Evolutionary conservation across 2,113 vertebrate genomes (phyloP), one percentile per base, ranked within the genome.

Genomic region (Phodopus roborovskii): DNA sequence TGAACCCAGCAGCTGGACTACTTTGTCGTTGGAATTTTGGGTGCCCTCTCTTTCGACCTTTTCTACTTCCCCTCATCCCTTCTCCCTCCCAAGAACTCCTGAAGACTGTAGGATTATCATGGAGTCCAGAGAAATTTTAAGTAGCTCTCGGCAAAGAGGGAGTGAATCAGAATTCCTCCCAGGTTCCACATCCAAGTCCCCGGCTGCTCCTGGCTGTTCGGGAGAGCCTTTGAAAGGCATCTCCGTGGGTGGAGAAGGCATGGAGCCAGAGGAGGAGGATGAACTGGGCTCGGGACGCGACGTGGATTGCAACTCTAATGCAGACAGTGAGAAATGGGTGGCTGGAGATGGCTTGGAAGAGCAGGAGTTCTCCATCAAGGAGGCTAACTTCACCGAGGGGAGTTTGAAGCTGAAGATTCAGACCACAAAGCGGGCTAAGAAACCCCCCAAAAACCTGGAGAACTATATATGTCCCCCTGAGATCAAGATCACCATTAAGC

Each of bases 291-390:
- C 99, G 60, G 99, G 98, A 53, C 99, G 98, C 97, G 98, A 99
- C 0, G 98, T 99, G 98, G 99, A 99, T 98, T 99, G 99, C 96
- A 99, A 99, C 98, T 99, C 98, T 7, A 99, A 99, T 17, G 99
- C 99, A 0, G 99, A 99, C 98, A 99, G 99, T 0, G 99, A 99
- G 97, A 99, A 99, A 94, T 99, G 99, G 99, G 98, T 98, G 92
- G 99, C 99, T 0, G 99, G 99, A 97, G 99, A 99, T 1, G 99
- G 99, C 94, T 96, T 99, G 97, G 99, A 99, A 96, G 99, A 99
- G 79, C 99, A 99, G 98, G 99, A 99, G 86, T 99, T 99, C 99
- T 99, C 99, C 97, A 99, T 99, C 98, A 99, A 99, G 98, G 99
- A 99, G 97, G 99, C 99, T 6, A 99, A 99, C 98, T 99, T 99